phyloP scores from a whole-genome alignment of 30 jellyfish, hydroid and myxozoan species.

The Chrysaora quinquecirrha region DNA sequence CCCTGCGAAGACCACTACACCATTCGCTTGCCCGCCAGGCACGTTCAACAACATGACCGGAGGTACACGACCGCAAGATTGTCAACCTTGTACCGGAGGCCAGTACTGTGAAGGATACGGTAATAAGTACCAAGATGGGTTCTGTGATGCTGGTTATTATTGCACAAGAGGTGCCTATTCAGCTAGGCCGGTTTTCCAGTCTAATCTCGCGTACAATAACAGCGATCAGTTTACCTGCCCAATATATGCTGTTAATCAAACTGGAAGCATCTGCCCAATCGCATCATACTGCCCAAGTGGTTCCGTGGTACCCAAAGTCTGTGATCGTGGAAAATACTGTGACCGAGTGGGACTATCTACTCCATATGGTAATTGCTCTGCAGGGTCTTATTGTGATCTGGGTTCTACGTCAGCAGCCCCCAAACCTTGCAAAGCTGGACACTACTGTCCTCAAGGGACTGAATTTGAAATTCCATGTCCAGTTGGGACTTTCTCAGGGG shows the following conservation, averaged over 20 bases:
- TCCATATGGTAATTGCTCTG: conserved; percentile 93
- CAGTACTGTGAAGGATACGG: conserved; percentile 86
- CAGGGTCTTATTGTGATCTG: conserved; percentile 84
- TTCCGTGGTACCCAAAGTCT: conserved; percentile 65
- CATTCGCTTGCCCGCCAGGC: conserved; percentile 98
- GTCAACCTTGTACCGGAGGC: conserved; percentile 94
- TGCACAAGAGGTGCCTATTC: conserved; percentile 89
- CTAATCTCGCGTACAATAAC: conserved; percentile 69
- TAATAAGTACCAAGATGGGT: conserved; percentile 78
- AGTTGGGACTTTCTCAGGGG: conserved; percentile 88
- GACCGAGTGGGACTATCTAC: conserved; percentile 65
- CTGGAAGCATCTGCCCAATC: conserved; percentile 89
- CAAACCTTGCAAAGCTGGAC: conserved; percentile 73
- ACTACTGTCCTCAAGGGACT: conserved; percentile 91
- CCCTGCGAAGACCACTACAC: conserved; percentile 82
- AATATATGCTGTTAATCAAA: conserved; percentile 83
- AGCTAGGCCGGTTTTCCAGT: conserved; percentile 65
- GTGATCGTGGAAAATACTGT: conserved; percentile 93
- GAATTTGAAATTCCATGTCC: conserved; percentile 82
- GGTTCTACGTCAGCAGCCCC: conserved; percentile 76
- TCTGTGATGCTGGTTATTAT: conserved; percentile 87
- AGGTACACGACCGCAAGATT: conserved; percentile 82
- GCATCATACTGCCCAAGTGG: conserved; percentile 94
- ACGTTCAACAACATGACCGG: conserved; percentile 84
- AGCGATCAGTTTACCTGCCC: conserved; percentile 90